Evolutionary conservation across 2,113 vertebrate species (phyloP), one percentile per base, ranked within the genome.

Genomic region (Trinectes maculatus): DNA sequence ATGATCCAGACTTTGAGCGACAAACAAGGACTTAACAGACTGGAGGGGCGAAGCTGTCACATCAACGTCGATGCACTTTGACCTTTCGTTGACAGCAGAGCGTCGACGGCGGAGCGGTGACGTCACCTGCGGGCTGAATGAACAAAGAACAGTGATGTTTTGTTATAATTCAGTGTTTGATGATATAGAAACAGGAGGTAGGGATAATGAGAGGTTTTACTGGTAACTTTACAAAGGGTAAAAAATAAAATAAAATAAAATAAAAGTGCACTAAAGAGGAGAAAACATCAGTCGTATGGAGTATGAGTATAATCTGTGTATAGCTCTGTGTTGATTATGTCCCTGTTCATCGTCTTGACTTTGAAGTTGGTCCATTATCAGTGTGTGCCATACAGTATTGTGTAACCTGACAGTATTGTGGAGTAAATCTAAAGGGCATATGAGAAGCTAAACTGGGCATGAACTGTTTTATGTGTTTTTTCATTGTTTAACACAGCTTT

Each of bases 341-440:
- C 73, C 46, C 22, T 71, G 78, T 86, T 48, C 44, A 59, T 82
- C 62, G 79, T 86, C 79, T 83, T 61, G 43, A 81, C 63, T 71
- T 81, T 80, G 55, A 88, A 80, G 65, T 54, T 74, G 65, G 71
- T 80, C 59, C 67, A 63, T 81, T 77, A 76, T 61, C 69, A 72
- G 59, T 80, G 70, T 74, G 79, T 89, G 82, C 79, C 85, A 91
- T 86, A 49, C 52, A 61, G 55, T 64, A 57, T 57, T 39, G 54
- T 74, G 74, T 82, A 21, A 68, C 65, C 58, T 69, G 63, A 74
- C 57, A 70, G 66, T 80, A 53, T 71, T 69, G 66, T 75, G 75
- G 39, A 61, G 25, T 7, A 21, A 47, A 19, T 28, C 33, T 19
- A 67, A 56, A 46, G 40, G 48, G 6, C 8, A 8, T 3, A 31